Evolutionary conservation across 2,797 vertebrate species (phyloP), one percentile per base, ranked within the genome.

Genomic region (Peromyscus attwateri): DNA sequence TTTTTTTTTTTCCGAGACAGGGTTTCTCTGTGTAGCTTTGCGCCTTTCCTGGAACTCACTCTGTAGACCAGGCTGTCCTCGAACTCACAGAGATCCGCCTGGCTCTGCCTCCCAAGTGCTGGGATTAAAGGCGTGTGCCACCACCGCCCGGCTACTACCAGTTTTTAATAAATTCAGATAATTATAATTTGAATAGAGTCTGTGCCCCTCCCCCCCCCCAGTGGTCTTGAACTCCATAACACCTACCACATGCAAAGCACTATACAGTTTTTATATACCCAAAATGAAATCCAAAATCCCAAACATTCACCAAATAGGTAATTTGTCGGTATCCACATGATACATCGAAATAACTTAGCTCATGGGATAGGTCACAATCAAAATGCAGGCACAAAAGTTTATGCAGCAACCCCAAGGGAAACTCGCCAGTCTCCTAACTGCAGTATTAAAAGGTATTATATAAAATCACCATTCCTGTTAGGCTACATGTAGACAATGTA

Each of bases 171-270:
- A 66, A 85, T 49, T 68, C 43, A 68, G 62, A 31, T 85, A 85
- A 49, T 34, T 84, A 21, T 29, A 49, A 84, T 49, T 49, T 68
- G 43, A 49, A 49, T 49, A 49, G 43, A 49, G 29, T 68, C 19
- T 49, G 29, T 46, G 82, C 64, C 19, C 57, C 19, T 17, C 40
- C 21, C 29, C 13, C 13, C 60, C 43, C 43, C 0, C 10, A 21
- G 60, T 66, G 60, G 29, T 84, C 37, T 34, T 19, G 37, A 84
- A 84, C 40, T 84, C 19, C 29, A 2, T 46, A 23, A n/a, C 19
- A 68, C 10, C 31, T n/a, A 68, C 43, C 40, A 49, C 1, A 68
- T 92, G 66, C 70, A 95, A 97, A 97, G 79, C n/a, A 83, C 55
- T 88, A 76, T 13, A 66, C 2, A 83, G n/a, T 31, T n/a, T 76